Evolutionary conservation across 30 jellyfish, hydroid and myxozoan species (phyloP), one percentile per base, ranked within the genome.

Genomic region (Turritopsis dohrnii): DNA sequence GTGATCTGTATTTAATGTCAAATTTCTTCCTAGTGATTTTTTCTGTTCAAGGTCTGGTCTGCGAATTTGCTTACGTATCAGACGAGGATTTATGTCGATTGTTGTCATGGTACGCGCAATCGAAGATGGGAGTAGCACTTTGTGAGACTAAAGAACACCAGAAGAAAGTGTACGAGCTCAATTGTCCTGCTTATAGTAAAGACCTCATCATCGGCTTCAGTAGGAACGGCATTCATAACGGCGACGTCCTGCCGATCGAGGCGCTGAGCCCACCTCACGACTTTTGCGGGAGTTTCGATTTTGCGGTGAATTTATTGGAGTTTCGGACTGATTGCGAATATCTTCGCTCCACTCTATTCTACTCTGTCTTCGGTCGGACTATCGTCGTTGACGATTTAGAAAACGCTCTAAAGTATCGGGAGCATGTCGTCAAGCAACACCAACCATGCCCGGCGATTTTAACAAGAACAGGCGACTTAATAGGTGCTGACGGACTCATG

Each of bases 401-500:
- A 53, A 20, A 77, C 7, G 85, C 85, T n/a, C 85, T 21, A 23
- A 19, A 77, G 27, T 77, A 77, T 52, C 85, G 85, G 9, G 85
- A 77, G 71, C 85, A 77, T 28, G 28, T 77, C 18, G 25, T 29
- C 5, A 53, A 21, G 66, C 72, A 1, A 29, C 8, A 18, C 23
- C 66, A 26, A 25, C 71, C 83, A 0, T 75, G 85, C 85, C 85
- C 76, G 66, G 79, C 85, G 41, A 77, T 77, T 28, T 29, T 77
- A 52, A 77, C 85, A 18, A 18, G 24, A 25, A 77, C 29, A 21
- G 85, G 85, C 18, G 85, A 77, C 53, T 28, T 77, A 52, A 25
- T 77, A 29, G 85, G 79, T 20, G 23, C 76, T 21, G 85, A 77
- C 85, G 85, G 85, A 16, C 72, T 77, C 19, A 77, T 77, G 85